Evolutionary conservation across 2,888 invertebrate species (phyloP), one percentile per base, ranked within the genome.

Genomic region (Atherix ibis): DNA sequence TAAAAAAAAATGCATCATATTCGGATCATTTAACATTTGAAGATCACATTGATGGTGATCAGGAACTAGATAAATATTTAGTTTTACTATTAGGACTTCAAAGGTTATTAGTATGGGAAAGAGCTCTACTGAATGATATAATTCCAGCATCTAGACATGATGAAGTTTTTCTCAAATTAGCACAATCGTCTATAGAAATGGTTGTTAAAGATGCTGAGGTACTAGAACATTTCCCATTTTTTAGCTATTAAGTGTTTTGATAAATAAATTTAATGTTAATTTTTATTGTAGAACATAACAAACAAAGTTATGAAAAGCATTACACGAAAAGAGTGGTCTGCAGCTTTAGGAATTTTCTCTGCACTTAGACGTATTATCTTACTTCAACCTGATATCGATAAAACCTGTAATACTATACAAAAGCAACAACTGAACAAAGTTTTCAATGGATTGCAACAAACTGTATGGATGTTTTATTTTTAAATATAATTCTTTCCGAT

Each of bases 121-220:
- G 83, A 43, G 69, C 76, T 31, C 60, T 83, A 19, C 79, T 92
- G 68, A 72, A 77, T 32, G 84, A 82, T 19, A 79, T 94, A 6
- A 77, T 94, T 50, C 84, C 88, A 6, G 62, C 74, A 40, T 74
- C 79, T 27, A 75, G 83, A 45, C 79, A 87, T 52, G 77, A 82
- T 18, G 73, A 79, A 44, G 80, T 91, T 5, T 82, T 92, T 51
- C 80, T 84, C 44, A 73, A 75, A 27, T 74, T 92, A 40, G 77
- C 91, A 6, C 71, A 76, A 44, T 84, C 82, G 52, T 81, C 88
- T 32, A 76, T 92, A 64, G 82, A 84, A 42, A 65, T 80, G 36
- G 76, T 92, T 12, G 82, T 84, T 1, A 74, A 74, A 44, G 89
- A 89, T 54, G 88, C 88, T 3, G 89, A 91, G 66, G 78, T 78